Conservation (phyloP, 2,888 invertebrate species). For the Plebejus anna region DNA sequence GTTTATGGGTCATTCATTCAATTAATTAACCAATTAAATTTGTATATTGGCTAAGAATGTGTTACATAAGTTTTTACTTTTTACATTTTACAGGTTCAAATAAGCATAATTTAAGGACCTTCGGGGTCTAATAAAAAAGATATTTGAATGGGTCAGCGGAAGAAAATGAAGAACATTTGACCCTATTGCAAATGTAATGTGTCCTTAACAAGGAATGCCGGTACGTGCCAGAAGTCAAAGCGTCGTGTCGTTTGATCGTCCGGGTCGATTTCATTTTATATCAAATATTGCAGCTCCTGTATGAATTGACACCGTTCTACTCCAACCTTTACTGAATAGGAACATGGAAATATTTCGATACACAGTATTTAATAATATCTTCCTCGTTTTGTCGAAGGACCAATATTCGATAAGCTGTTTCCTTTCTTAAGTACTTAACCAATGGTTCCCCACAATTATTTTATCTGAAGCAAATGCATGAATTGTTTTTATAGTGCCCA, state of each 20-base stretch:
- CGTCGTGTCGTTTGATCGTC: not conserved
- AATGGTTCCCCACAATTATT: not conserved
- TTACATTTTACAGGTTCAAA: not conserved
- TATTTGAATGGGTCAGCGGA: not conserved
- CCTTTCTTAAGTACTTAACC: not conserved
- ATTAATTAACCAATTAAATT: too few species aligned
- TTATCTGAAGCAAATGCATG: too few species aligned
- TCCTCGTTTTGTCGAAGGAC: not conserved
- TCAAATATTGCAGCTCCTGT: slow-evolving; percentile 25
- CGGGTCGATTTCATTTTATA: slow-evolving; percentile 16
- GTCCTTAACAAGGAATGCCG: not conserved
- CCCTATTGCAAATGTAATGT: not conserved
- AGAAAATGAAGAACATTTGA: not conserved
- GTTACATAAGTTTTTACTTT: too few species aligned
- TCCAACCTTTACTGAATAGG: not conserved
- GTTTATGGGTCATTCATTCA: too few species aligned
- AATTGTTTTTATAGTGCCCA: too few species aligned
- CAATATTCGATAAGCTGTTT: not conserved
- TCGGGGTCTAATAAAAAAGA: not conserved
- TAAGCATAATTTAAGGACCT: too few species aligned
- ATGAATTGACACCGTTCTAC: slow-evolving; percentile 5
- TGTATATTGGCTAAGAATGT: too few species aligned
- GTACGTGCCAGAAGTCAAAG: slow-evolving; percentile 16
- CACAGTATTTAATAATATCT: not conserved
- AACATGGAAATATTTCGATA: not conserved